Evolutionary conservation across 2,888 invertebrate genomes (phyloP).

Genomic region (Phanerotoma sp.): DNA sequence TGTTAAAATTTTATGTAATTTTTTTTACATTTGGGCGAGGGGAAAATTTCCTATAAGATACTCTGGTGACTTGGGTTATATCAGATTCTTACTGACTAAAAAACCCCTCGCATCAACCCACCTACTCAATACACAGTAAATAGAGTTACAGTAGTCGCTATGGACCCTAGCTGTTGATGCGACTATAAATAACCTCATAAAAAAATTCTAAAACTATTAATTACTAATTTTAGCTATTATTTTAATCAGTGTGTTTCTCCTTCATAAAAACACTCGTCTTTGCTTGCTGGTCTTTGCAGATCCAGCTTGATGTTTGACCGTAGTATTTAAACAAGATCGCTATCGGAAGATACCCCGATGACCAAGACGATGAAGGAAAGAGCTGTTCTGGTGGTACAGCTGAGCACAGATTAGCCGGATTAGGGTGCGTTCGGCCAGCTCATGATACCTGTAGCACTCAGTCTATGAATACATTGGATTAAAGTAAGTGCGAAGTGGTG

Average conservation of each 20-base stretch:
- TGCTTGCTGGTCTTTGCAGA: not conserved
- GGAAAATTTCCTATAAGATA: not conserved
- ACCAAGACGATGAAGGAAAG: not conserved
- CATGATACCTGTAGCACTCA: not conserved
- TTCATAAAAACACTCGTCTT: too few relatives aligned
- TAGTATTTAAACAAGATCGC: not conserved
- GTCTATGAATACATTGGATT: constrained; percentile 15
- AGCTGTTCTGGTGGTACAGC: constrained; percentile 31
- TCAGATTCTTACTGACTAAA: too few relatives aligned
- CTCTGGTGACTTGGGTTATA: too few relatives aligned
- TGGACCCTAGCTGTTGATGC: too few relatives aligned
- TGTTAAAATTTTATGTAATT: too few relatives aligned
- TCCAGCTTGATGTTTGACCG: not conserved
- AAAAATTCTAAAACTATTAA: too few relatives aligned
- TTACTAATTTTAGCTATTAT: not conserved
- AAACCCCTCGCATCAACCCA: too few relatives aligned
- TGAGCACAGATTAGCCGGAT: constrained; percentile 55
- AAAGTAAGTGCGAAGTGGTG: constrained; percentile 2
- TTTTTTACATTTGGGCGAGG: too few relatives aligned
- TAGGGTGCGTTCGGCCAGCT: constrained; percentile 33
- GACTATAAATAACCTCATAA: too few relatives aligned
- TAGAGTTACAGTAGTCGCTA: too few relatives aligned
- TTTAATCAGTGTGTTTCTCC: not conserved
- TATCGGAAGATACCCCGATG: not conserved
- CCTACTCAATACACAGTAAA: too few relatives aligned